phyloP scores from a whole-genome alignment of 2,888 invertebrate species.

The Polymixis lichenea region DNA sequence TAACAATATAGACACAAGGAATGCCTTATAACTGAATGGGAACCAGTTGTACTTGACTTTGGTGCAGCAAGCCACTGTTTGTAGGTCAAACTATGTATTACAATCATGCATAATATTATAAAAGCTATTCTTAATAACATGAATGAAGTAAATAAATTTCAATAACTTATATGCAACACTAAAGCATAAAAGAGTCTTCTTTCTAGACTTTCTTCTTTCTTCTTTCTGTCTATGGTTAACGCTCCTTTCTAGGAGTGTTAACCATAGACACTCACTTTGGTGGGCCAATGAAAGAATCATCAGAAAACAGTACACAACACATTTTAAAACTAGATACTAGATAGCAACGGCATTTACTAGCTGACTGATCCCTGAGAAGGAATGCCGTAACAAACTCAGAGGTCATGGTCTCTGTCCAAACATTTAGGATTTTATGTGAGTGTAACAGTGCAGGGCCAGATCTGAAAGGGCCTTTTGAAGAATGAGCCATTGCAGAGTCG shows the following conservation, averaged over 20 bases:
- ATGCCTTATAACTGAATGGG: constrained; percentile 25
- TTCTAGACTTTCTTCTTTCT: no score
- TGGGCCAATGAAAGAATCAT: not conserved
- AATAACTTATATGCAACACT: not conserved
- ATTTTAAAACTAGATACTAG: no score
- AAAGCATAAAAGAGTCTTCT: not conserved
- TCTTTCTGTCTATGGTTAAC: no score
- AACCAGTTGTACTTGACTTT: constrained; percentile 57
- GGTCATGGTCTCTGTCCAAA: no score
- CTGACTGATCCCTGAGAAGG: no score
- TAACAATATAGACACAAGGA: constrained; percentile 29
- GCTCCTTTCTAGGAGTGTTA: not conserved
- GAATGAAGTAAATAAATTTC: not conserved
- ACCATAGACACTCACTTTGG: not conserved
- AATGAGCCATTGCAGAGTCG: no score
- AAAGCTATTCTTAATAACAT: constrained; percentile 30
- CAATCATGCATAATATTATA: constrained; percentile 22
- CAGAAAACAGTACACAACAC: not conserved
- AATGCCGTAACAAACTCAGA: no score
- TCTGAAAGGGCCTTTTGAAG: no score
- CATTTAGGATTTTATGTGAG: no score
- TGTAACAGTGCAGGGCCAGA: no score
- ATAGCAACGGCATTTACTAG: no score
- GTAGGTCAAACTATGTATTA: constrained; percentile 50
- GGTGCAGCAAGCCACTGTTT: constrained; percentile 46